Evolutionary conservation across 1,140 invertebrate genomes (phyloP).

Genomic region (Drosophila biarmipes): DNA sequence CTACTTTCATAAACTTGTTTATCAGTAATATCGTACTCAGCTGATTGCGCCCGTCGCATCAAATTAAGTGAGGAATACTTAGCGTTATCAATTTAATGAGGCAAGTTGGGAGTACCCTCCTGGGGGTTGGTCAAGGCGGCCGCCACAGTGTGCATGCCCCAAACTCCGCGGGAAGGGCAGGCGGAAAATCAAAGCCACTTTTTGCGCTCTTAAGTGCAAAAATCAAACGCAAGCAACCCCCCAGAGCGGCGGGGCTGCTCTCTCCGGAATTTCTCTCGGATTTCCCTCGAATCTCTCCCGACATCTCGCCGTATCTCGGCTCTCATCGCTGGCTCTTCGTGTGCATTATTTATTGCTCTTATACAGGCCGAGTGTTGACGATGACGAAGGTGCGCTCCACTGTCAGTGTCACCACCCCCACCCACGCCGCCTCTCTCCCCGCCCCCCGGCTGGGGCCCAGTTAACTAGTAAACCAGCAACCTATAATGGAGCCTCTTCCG

Average conservation of each 20-base stretch:
- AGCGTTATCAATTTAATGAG: slow-evolving; percentile 46
- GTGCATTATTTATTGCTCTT: slow-evolving; percentile 64
- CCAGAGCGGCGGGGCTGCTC: slow-evolving; percentile 11
- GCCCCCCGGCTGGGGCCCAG: slow-evolving; percentile 46
- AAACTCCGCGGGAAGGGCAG: slow-evolving; percentile 9
- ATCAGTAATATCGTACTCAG: not conserved
- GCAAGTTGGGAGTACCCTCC: slow-evolving; percentile 28
- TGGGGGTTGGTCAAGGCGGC: slow-evolving; percentile 29
- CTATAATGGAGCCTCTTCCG: slow-evolving; percentile 69
- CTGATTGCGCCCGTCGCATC: slow-evolving; percentile 2
- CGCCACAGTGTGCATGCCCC: slow-evolving; percentile 36
- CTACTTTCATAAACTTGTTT: not conserved
- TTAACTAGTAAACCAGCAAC: slow-evolving; percentile 69
- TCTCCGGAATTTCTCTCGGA: not conserved
- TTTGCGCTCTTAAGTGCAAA: slow-evolving; percentile 75
- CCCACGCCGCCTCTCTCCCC: not conserved
- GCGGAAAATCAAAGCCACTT: slow-evolving; percentile 69
- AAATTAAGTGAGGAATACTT: slow-evolving; percentile 28
- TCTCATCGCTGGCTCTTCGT: slow-evolving; percentile 41
- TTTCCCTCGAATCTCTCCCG: slow-evolving; percentile 2
- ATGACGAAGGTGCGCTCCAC: slow-evolving; percentile 51
- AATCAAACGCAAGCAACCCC: slow-evolving; percentile 62
- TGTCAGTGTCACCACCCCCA: slow-evolving; percentile 57
- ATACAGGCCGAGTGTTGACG: slow-evolving; percentile 51
- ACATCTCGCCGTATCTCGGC: slow-evolving; percentile 4